Evolutionary conservation across 2,888 invertebrate genomes (phyloP).

Genomic region (Xylota sylvarum): DNA sequence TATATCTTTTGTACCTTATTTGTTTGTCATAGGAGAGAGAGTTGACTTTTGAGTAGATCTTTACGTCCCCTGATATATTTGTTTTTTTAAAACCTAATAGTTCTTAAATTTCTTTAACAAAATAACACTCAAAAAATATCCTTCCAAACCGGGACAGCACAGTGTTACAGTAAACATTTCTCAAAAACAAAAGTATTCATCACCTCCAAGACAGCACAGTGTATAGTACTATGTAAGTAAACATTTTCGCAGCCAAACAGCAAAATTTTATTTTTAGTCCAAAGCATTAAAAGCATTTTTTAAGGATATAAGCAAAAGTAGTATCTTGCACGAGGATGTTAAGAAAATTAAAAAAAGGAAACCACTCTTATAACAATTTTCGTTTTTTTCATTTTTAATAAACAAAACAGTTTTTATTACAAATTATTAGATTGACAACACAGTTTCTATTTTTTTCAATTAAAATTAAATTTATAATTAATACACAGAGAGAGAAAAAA

Average conservation of each 20-base stretch:
- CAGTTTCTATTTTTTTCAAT: slow-evolving; percentile 41
- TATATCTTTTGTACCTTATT: too few species aligned
- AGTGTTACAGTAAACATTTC: neutral
- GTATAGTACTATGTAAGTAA: neutral
- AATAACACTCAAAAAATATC: too few species aligned
- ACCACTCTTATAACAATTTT: slow-evolving; percentile 37
- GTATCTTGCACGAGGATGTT: slow-evolving; percentile 1
- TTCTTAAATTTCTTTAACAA: too few species aligned
- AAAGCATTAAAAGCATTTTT: slow-evolving; percentile 53
- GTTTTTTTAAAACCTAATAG: too few species aligned
- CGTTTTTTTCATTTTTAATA: slow-evolving; percentile 25
- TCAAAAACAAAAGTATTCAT: neutral
- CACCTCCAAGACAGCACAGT: neutral
- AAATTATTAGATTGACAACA: slow-evolving; percentile 59
- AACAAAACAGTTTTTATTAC: slow-evolving; percentile 58
- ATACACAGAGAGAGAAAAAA: slow-evolving; percentile 41
- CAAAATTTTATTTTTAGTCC: slow-evolving; percentile 23
- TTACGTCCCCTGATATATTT: too few species aligned
- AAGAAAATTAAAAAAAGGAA: slow-evolving; percentile 42
- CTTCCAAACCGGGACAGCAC: neutral
- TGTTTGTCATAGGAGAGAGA: too few species aligned
- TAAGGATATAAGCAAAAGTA: slow-evolving; percentile 28
- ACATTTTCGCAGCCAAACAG: slow-evolving; percentile 26
- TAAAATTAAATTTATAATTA: slow-evolving; percentile 30
- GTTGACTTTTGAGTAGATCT: too few species aligned